phyloP scores from a whole-genome alignment of 2,888 invertebrate genomes.

The Micoletzkya japonica region DNA sequence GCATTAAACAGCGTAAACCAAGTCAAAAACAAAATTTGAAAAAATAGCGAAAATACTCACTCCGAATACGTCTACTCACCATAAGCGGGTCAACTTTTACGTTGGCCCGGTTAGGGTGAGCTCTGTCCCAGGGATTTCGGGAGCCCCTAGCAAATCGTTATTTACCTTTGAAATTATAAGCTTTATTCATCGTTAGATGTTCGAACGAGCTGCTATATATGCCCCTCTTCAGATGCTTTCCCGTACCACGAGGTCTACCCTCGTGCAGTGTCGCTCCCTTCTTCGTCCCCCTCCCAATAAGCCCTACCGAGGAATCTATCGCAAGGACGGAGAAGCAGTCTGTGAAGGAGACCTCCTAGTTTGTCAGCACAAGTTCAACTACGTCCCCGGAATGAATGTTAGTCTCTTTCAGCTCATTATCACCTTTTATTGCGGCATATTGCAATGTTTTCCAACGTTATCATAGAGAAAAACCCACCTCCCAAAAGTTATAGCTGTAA shows the following conservation, averaged over 20 bases:
- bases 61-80: no score
- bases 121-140: no score
- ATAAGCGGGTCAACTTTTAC: neutral
- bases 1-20: no score
- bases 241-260: slow-evolving; percentile 7
- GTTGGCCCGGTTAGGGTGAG: no score
- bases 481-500: neutral
- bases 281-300: slow-evolving; percentile 54
- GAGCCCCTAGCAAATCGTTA: neutral
- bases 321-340: slow-evolving; percentile 48
- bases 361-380: slow-evolving; percentile 58
- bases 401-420: slow-evolving; percentile 25
- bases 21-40: no score
- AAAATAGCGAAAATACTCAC: no score
- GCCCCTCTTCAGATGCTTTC: slow-evolving; percentile 2
- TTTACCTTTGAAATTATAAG: neutral
- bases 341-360: slow-evolving; percentile 59
- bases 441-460: neutral
- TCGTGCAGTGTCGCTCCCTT: slow-evolving; percentile 36
- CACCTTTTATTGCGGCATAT: no score
- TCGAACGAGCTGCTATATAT: neutral
- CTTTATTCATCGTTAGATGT: neutral
- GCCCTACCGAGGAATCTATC: slow-evolving; percentile 61
- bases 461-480: neutral
- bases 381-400: slow-evolving; percentile 64